Percentiles rank a stretch among this genome's conserved stretches.
phyloP scores from a whole-genome alignment of 30 jellyfish, hydroid and myxozoan species.

The Aurelia aurita complex sp. Pacific region DNA sequence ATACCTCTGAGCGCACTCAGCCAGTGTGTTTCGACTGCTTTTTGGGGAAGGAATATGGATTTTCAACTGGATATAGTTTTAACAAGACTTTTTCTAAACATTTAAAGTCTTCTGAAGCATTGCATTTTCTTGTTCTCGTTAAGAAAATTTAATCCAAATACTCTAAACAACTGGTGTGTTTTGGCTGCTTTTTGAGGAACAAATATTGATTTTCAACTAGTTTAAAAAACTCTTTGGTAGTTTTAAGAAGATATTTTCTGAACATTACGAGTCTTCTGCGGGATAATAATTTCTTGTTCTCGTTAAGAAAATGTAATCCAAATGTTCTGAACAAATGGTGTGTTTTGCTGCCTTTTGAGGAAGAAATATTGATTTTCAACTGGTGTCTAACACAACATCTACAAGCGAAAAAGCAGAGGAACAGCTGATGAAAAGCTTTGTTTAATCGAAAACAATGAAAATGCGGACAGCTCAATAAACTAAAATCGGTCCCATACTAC shows the following conservation, averaged over 20 bases:
- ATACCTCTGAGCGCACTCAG: too few relatives aligned
- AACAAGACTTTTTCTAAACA: too few relatives aligned
- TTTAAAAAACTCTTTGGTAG: not conserved
- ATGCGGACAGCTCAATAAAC: not conserved
- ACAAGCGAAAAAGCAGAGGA: not conserved
- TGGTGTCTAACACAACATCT: not conserved
- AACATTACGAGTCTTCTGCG: too few relatives aligned
- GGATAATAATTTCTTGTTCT: too few relatives aligned
- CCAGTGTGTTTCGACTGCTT: too few relatives aligned
- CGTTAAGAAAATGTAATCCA: too few relatives aligned
- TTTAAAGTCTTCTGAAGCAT: too few relatives aligned
- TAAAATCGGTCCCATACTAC: not conserved
- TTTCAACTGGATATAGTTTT: too few relatives aligned
- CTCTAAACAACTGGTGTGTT: not conserved
- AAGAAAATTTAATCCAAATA: not conserved
- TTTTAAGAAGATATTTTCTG: too few relatives aligned
- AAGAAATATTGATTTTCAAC: not conserved
- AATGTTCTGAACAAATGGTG: not conserved
- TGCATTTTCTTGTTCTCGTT: too few relatives aligned
- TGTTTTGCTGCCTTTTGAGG: not conserved
- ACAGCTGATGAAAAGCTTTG: slow-evolving; percentile 4
- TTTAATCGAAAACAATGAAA: slow-evolving; percentile 7
- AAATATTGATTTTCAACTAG: not conserved
- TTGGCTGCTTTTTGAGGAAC: not conserved
- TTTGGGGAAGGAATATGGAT: too few relatives aligned